Percentiles rank a stretch among this genome's conserved stretches.
phyloP scores from a whole-genome alignment of 2,113 vertebrate genomes.

The Chionodraco myersi region DNA sequence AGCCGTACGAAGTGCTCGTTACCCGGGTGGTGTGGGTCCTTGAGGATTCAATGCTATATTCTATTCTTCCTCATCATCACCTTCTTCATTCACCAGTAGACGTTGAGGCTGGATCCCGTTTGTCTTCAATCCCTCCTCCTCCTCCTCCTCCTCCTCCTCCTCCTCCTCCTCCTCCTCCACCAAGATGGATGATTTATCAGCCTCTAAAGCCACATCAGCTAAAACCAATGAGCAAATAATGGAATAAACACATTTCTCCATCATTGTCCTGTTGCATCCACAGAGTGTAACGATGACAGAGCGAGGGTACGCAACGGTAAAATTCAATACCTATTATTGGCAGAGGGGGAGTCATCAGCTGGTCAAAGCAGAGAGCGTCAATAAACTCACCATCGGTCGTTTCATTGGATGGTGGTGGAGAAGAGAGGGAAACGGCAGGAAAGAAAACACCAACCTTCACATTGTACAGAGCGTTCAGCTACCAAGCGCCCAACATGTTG shows the following conservation, averaged over 20 bases:
- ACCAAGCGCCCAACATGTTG: no score
- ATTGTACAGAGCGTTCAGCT: no score
- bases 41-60: not conserved
- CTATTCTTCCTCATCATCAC: not conserved
- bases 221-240: constrained; percentile 48
- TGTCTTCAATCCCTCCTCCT: constrained; percentile 43
- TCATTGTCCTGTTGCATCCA: constrained; percentile 53
- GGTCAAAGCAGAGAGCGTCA: constrained; percentile 40
- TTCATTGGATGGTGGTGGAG: constrained; percentile 28
- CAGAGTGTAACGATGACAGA: constrained; percentile 61
- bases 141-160: no score
- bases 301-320: constrained; percentile 36
- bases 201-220: constrained; percentile 59
- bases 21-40: no score
- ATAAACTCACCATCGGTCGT: constrained; percentile 39
- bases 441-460: not conserved
- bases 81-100: constrained; percentile 46
- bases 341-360: constrained; percentile 54
- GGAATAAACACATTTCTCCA: constrained; percentile 66
- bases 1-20: no score
- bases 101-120: constrained; percentile 41
- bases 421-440: constrained; percentile 33
- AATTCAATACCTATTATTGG: constrained; percentile 49
- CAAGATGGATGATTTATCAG: constrained; percentile 55
- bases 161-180: not conserved